phyloP scores from a whole-genome alignment of 2,888 invertebrate species.

The Euphydryas editha region DNA sequence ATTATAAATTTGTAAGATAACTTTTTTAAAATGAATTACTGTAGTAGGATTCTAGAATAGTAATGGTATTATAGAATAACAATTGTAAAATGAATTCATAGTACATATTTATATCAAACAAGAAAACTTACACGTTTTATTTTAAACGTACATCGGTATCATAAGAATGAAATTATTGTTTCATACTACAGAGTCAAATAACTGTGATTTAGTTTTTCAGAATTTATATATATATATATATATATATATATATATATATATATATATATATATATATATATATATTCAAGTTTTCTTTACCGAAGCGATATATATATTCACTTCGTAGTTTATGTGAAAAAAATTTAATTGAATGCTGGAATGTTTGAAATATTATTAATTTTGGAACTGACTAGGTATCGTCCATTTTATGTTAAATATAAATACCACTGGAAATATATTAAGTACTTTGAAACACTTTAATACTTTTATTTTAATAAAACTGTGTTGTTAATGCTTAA shows the following conservation, averaged over 20 bases:
- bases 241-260: too few species aligned
- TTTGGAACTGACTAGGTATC: conserved; percentile 20
- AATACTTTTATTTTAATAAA: too few species aligned
- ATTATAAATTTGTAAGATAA: neutral
- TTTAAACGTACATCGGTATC: conserved; percentile 25
- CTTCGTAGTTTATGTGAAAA: conserved; percentile 47
- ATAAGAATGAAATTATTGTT: conserved; percentile 34
- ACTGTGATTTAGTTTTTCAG: conserved; percentile 44
- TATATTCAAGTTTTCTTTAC: conserved; percentile 54
- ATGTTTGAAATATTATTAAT: conserved; percentile 25
- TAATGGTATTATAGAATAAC: too few species aligned
- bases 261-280: too few species aligned
- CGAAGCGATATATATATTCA: conserved; percentile 46
- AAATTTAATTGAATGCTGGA: conserved; percentile 40
- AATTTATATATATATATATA: too few species aligned
- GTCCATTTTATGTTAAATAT: conserved; percentile 10
- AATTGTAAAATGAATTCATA: too few species aligned
- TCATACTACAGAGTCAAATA: conserved; percentile 47
- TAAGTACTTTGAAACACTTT: too few species aligned
- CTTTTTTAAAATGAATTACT: too few species aligned
- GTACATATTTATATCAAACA: too few species aligned
- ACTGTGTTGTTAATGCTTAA: too few species aligned
- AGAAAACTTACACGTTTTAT: conserved; percentile 1
- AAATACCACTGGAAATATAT: too few species aligned
- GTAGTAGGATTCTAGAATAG: too few species aligned